A percentile compares a stretch with the other conserved stretches of the same genome.
These are phyloP conservation scores for Byasa hedistus DNA, from an alignment of 2,888 invertebrate genomes.

Conservation along the genomic window DNA sequence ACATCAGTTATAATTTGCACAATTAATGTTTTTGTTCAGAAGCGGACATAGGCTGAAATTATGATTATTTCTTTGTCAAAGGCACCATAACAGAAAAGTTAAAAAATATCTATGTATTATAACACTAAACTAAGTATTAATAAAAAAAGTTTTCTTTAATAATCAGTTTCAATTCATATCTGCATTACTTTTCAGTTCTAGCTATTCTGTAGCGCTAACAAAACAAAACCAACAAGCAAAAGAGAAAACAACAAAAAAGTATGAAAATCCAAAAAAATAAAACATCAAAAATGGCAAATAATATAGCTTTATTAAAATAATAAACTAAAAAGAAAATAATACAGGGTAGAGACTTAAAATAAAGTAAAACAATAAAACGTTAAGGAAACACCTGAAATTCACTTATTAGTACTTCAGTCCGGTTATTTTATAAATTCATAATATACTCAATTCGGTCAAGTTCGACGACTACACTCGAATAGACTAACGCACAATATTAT, in stretches of 20 bases:
- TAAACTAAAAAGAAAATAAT: conserved; percentile 51
- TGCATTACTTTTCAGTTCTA: too few species aligned
- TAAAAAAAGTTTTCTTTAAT: too few species aligned
- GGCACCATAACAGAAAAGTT: too few species aligned
- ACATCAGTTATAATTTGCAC: too few species aligned
- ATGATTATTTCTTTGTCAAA: too few species aligned
- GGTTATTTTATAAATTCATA: conserved; percentile 3
- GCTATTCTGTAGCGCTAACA: background rate
- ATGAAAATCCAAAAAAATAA: conserved; percentile 38
- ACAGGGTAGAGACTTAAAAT: conserved; percentile 42
- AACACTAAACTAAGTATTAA: too few species aligned
- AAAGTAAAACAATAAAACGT: conserved; percentile 29
- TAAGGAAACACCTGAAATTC: conserved; percentile 13
- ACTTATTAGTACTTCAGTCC: conserved; percentile 19
- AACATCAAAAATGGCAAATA: conserved; percentile 44
- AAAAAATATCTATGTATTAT: too few species aligned
- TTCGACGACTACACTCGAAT: background rate
- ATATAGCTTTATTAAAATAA: conserved; percentile 41
- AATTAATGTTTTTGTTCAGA: too few species aligned
- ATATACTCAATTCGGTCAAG: background rate
- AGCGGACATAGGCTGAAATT: too few species aligned
- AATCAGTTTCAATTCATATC: too few species aligned
- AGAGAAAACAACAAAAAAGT: conserved; percentile 31
- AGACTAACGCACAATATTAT: background rate
- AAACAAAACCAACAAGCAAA: conserved; percentile 13